These are phyloP conservation scores for Tympanuchus pallidicinctus DNA, from an alignment of 2,113 vertebrate genomes.

Conservation along the genomic window DNA sequence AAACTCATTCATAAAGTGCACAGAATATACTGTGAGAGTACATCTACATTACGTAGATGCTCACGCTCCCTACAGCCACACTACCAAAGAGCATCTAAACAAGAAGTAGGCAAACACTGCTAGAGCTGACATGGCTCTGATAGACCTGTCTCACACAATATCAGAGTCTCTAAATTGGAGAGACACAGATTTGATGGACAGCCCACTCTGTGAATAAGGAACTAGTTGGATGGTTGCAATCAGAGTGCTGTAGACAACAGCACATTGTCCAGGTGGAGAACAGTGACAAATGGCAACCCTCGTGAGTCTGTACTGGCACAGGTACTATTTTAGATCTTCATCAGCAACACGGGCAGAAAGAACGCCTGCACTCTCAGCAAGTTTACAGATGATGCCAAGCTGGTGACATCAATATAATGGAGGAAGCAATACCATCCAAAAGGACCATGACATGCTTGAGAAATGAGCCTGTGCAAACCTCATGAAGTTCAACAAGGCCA, in stretches of 20 bases:
- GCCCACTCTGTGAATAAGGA: neutral
- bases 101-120: neutral
- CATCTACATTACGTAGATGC: neutral
- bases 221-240: neutral
- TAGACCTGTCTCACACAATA: neutral
- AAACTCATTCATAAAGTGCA: neutral
- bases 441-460: no score
- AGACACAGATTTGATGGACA: neutral
- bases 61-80: neutral
- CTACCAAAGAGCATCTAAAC: neutral
- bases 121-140: neutral
- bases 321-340: neutral
- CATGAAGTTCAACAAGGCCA: no score
- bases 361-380: neutral
- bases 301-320: neutral
- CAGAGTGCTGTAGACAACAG: neutral
- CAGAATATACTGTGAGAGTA: neutral
- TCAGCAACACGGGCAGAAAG: neutral
- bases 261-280: neutral
- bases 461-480: no score
- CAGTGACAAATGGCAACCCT: neutral
- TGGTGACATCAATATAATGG: no score
- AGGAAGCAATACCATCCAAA: no score
- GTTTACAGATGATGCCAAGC: neutral
- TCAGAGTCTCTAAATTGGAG: neutral